Percentiles rank a stretch among this genome's conserved stretches.
These are phyloP conservation scores for Diaprepes abbreviatus DNA, from an alignment of 2,888 invertebrate species.

Conservation along the genomic window DNA sequence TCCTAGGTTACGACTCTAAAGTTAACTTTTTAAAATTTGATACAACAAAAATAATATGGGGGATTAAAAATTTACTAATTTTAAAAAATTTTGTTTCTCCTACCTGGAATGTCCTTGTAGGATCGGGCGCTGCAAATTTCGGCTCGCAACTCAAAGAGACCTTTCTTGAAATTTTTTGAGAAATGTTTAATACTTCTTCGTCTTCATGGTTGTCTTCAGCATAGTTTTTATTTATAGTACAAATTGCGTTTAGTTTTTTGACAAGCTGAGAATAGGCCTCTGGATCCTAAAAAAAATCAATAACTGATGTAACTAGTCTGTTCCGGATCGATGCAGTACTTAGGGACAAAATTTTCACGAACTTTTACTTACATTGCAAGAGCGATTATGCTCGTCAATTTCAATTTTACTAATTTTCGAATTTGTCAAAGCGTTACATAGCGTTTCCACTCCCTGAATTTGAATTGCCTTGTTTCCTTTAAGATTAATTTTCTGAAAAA, in stretches of 20 bases:
- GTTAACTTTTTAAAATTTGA: too few species aligned
- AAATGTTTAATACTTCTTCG: conserved; percentile 57
- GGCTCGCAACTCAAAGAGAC: conserved; percentile 64
- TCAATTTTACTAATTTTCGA: conserved; percentile 63
- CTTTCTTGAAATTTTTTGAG: conserved; percentile 59
- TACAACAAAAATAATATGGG: too few species aligned
- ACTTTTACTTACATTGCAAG: conserved; percentile 62
- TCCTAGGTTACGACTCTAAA: too few species aligned
- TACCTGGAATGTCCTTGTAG: conserved; percentile 48
- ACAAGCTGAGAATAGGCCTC: conserved; percentile 62
- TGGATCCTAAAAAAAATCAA: conserved; percentile 58
- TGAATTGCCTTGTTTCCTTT: conserved; percentile 65
- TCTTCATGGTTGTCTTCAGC: conserved; percentile 53
- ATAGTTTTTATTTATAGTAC: conserved; percentile 61
- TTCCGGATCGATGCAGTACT: too few species aligned
- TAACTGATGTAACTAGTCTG: too few species aligned
- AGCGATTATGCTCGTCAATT: conserved; percentile 63
- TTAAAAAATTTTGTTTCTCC: too few species aligned
- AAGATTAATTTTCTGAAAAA: conserved; percentile 62
- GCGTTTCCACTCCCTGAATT: conserved; percentile 60
- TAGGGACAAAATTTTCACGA: too few species aligned
- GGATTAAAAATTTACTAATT: too few species aligned
- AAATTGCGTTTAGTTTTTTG: conserved; percentile 62
- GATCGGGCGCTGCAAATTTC: conserved; percentile 52
- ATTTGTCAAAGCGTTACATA: conserved; percentile 62